Conservation (phyloP, 2,797 vertebrate species). For the Phataginus tetradactyla region DNA sequence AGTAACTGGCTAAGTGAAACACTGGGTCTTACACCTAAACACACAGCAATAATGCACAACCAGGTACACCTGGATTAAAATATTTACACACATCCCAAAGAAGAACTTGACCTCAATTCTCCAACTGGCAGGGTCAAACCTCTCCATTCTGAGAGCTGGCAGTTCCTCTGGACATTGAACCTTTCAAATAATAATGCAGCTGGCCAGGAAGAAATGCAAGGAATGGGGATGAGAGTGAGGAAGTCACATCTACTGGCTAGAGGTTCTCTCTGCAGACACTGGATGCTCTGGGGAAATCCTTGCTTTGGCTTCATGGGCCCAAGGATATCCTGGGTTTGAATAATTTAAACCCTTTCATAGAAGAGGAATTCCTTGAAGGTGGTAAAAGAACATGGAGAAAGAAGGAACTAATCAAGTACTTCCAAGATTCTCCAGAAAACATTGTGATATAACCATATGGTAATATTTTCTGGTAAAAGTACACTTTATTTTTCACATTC, state of each 20-base stretch:
- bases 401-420: constrained; percentile 24
- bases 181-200: neutral
- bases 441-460: neutral
- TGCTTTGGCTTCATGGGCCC: neutral
- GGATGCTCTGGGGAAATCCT: neutral
- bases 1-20: neutral
- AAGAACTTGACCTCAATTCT: neutral
- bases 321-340: neutral
- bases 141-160: neutral
- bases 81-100: neutral
- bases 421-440: constrained; percentile 56
- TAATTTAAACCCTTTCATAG: constrained; percentile 51
- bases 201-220: constrained; percentile 36
- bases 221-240: neutral
- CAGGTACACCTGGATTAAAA: neutral
- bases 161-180: neutral
- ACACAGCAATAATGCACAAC: neutral
- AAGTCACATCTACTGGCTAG: neutral
- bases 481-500: neutral
- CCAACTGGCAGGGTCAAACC: neutral
- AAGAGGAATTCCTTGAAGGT: neutral
- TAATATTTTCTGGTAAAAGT: neutral
- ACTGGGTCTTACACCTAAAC: neutral
- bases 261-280: neutral
- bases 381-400: neutral